Evolutionary conservation across 2,888 invertebrate genomes (phyloP).

Genomic region (Napeogenes inachia): DNA sequence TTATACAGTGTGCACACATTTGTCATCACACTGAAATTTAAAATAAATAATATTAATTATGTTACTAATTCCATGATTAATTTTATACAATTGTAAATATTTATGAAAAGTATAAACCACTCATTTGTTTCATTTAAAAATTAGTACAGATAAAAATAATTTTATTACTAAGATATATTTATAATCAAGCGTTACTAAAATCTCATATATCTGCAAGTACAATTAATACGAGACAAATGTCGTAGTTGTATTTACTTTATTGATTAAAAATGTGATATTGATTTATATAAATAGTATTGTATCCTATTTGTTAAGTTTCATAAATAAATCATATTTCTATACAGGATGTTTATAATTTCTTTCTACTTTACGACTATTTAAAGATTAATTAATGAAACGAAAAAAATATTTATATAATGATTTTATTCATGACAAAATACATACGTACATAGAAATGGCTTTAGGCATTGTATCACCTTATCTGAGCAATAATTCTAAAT

Average conservation of each 20-base stretch:
- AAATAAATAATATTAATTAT: too few relatives aligned
- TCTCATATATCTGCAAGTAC: background rate
- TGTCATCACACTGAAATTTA: too few relatives aligned
- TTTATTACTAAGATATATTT: background rate
- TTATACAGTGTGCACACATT: too few relatives aligned
- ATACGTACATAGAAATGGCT: slow-evolving; percentile 15
- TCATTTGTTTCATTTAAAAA: too few relatives aligned
- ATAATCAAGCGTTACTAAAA: background rate
- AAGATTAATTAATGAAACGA: too few relatives aligned
- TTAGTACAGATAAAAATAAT: background rate
- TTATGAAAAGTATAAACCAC: too few relatives aligned
- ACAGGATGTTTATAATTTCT: background rate
- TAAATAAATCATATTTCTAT: slow-evolving; percentile 29
- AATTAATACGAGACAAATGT: background rate
- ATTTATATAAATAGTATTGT: slow-evolving; percentile 25
- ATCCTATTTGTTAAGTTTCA: slow-evolving; percentile 31
- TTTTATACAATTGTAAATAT: too few relatives aligned
- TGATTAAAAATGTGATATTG: slow-evolving; percentile 28
- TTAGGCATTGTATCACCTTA: slow-evolving; percentile 15
- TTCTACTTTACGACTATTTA: background rate
- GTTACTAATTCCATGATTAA: too few relatives aligned
- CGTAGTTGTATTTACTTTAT: slow-evolving; percentile 17
- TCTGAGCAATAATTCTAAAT: background rate
- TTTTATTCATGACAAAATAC: slow-evolving; percentile 1
- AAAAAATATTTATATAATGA: background rate